A percentile compares a stretch with the other conserved stretches of the same genome.
phyloP scores from a whole-genome alignment of 2,797 vertebrate genomes.

The Hippoglossus hippoglossus region DNA sequence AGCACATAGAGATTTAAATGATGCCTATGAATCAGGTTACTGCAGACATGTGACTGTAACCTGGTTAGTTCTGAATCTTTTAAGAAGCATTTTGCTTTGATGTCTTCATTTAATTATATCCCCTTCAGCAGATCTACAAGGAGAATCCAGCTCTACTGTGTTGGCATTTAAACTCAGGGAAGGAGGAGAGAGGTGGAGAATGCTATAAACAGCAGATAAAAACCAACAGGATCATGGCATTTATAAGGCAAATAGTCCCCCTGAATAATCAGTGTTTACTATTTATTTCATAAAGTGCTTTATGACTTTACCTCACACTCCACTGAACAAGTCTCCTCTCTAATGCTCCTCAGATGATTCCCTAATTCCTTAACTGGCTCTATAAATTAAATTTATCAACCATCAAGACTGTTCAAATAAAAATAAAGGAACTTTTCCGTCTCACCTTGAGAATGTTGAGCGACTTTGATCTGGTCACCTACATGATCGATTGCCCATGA shows the following conservation, averaged over 20 bases:
- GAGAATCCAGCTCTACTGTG: conserved; percentile 5
- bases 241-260: conserved; percentile 31
- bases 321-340: conserved; percentile 28
- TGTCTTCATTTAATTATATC: conserved; percentile 22
- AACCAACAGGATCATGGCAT: conserved; percentile 31
- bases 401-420: conserved; percentile 14
- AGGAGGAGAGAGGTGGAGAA: conserved; percentile 1
- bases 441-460: conserved; percentile 50
- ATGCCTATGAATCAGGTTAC: neutral
- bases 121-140: too few relatives aligned
- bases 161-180: conserved; percentile 10
- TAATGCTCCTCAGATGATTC: conserved; percentile 39
- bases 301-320: conserved; percentile 44
- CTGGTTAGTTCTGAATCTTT: conserved; percentile 3
- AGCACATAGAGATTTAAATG: neutral
- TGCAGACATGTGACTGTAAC: conserved; percentile 6
- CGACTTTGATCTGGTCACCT: conserved; percentile 71
- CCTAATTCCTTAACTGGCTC: conserved; percentile 45
- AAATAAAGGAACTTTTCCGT: conserved; percentile 28
- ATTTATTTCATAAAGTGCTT: conserved; percentile 55
- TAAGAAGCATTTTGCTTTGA: conserved; percentile 18
- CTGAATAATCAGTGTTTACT: conserved; percentile 50
- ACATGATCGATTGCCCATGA: conserved; percentile 70
- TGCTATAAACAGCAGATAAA: conserved; percentile 22
- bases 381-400: conserved; percentile 49